Percentiles rank a stretch among this genome's conserved stretches.
phyloP scores from a whole-genome alignment of 2,888 invertebrate genomes.

The Drosophila gaucha region DNA sequence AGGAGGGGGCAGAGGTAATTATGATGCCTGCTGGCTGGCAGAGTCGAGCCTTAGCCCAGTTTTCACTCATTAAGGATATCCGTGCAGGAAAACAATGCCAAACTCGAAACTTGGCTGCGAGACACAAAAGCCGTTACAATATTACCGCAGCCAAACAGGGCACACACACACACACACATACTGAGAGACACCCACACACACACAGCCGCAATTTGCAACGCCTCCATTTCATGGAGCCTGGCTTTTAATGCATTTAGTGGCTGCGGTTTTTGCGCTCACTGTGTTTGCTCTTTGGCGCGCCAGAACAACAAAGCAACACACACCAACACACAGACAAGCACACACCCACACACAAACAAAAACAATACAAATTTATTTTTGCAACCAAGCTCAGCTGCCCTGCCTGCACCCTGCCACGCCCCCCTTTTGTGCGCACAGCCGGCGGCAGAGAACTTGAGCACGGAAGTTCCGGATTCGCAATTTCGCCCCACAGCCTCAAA shows the following conservation, averaged over 20 bases:
- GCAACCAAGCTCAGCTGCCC: conserved; percentile 32
- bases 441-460: conserved; percentile 70
- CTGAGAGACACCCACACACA: conserved; percentile 3
- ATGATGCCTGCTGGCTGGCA: conserved; percentile 44
- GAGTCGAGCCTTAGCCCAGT: conserved; percentile 71
- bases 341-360: conserved; percentile 41
- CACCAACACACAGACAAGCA: conserved; percentile 32
- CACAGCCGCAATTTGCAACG: conserved; percentile 51
- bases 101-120: conserved; percentile 60
- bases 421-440: conserved; percentile 44
- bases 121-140: conserved; percentile 75
- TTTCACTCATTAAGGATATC: conserved; percentile 83
- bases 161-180: conserved; percentile 10
- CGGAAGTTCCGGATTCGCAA: conserved; percentile 72
- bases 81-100: conserved; percentile 82
- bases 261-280: conserved; percentile 76
- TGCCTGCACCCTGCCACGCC: conserved; percentile 4
- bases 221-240: conserved; percentile 53
- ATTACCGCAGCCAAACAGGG: conserved; percentile 62
- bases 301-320: conserved; percentile 52
- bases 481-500: conserved; percentile 28
- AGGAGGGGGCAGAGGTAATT: conserved; percentile 35
- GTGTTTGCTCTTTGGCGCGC: conserved; percentile 77
- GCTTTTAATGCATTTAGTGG: conserved; percentile 78
- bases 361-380: conserved; percentile 76